phyloP scores from a whole-genome alignment of 2,888 invertebrate genomes.

The Vanessa cardui region DNA sequence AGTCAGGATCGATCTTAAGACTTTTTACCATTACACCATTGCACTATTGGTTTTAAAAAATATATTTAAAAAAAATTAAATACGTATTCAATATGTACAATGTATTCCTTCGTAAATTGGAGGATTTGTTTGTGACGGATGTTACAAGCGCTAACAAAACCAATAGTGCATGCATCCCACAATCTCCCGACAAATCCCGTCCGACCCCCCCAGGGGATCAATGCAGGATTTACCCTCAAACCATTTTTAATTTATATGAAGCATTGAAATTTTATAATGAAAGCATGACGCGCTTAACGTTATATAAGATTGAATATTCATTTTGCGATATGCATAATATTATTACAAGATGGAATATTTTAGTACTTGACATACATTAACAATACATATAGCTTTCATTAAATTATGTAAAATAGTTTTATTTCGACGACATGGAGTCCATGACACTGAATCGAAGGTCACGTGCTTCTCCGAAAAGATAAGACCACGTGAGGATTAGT shows the following conservation, averaged over 20 bases:
- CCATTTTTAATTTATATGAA: conserved; percentile 22
- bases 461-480: too few species aligned
- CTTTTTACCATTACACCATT: too few species aligned
- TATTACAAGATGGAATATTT: too few species aligned
- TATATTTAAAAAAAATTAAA: neutral
- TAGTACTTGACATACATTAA: too few species aligned
- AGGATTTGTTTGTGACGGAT: conserved; percentile 29
- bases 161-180: conserved; percentile 30
- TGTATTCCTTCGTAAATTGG: conserved; percentile 33
- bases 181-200: conserved; percentile 23
- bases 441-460: too few species aligned
- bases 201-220: conserved; percentile 36
- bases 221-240: conserved; percentile 28
- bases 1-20: too few species aligned
- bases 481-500: too few species aligned
- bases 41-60: neutral
- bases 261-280: conserved; percentile 3
- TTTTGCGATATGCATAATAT: too few species aligned
- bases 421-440: too few species aligned
- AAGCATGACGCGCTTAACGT: neutral
- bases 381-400: too few species aligned
- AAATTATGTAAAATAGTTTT: too few species aligned
- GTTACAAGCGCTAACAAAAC: conserved; percentile 14
- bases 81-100: neutral
- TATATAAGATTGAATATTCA: too few species aligned